Base-by-base conservation (phyloP, 1,140 invertebrate genomes). In the Hylaeus anthracinus region DNA sequence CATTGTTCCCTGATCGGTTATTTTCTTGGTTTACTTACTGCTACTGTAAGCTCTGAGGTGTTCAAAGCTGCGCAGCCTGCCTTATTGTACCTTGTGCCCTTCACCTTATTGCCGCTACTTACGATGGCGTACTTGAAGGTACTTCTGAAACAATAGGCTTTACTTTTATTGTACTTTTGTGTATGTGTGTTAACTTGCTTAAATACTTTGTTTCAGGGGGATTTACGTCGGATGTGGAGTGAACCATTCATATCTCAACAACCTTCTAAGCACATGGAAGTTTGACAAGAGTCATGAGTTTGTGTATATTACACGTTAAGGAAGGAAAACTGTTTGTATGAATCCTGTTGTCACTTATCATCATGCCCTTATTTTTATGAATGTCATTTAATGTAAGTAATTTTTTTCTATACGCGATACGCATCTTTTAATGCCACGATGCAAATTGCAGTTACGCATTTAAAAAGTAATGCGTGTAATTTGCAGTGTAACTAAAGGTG, bases 121-220 rank as follows among this genome's bases (percentile, higher is more conserved):
- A 98, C 98, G 65, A 99, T 99, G 98, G 98, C 98, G 80, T 99
- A 99, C 94, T 94, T 99, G 66, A 99, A 99, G 96, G 98, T 98
- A 94, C 91, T 73, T 83, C 75, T 64, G 10, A 55, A 8, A 76
- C 56, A 12, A 15, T 12, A 56, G 1, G 48, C 26, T 15, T 41
- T 12, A 12, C 14, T 77, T 14, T 1, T 12, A 39, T 37, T 12
- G 10, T 56, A 6, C 45, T 6, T 60, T 37, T 39, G 60, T 6
- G 15, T 43, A 64, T 1, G 14, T 41, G 9, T 6, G 2, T 4
- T 56, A n/a, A 53, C 43, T 37, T 69, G 12, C 66, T 55, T 1
- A 48, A 48, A 43, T 70, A 14, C 58, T 15, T 56, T 81, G n/a
- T 94, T 95, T 53, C 91, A 99, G 98, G 98, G 98, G 86, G 98